These are phyloP conservation scores for Aulostomus chinensis DNA, from an alignment of 2,797 vertebrate species.

Conservation along the genomic window DNA sequence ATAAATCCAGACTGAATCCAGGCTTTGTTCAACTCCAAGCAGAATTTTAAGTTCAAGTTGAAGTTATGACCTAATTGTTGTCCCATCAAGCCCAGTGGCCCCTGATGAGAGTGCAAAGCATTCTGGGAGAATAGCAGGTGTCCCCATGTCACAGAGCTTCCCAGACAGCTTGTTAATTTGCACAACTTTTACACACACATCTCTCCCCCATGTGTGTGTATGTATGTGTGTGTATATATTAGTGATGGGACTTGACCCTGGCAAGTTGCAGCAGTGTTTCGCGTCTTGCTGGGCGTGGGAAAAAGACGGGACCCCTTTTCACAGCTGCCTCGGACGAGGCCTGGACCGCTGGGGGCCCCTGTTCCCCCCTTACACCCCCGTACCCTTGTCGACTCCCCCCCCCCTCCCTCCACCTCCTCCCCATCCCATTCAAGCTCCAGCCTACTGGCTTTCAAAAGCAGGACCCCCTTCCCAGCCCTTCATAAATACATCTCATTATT, in stretches of 20 bases:
- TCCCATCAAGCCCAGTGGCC: constrained; percentile 53
- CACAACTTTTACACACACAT: constrained; percentile 72
- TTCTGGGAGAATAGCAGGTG: constrained; percentile 75
- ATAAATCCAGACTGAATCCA: neutral
- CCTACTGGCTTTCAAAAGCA: constrained; percentile 80
- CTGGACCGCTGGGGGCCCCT: constrained; percentile 83
- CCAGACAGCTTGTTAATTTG: constrained; percentile 84
- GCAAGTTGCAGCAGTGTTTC: constrained; percentile 82
- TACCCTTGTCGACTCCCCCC: constrained; percentile 46
- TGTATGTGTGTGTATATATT: constrained; percentile 83
- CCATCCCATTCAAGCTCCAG: constrained; percentile 77
- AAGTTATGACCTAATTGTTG: constrained; percentile 74
- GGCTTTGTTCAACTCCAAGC: constrained; percentile 13
- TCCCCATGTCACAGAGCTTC: constrained; percentile 67
- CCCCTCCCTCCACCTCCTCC: constrained; percentile 36
- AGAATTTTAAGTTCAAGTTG: constrained; percentile 73
- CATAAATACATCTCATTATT: constrained; percentile 92
- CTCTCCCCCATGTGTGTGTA: constrained; percentile 55
- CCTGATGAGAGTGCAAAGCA: constrained; percentile 62
- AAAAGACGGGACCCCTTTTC: constrained; percentile 91
- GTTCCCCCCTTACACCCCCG: constrained; percentile 58
- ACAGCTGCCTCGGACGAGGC: constrained; percentile 87
- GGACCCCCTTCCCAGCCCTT: constrained; percentile 73
- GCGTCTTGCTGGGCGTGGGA: constrained; percentile 91
- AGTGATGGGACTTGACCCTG: constrained; percentile 88